Conservation (phyloP, 2,113 vertebrate genomes). For the Myocastor coypus region DNA sequence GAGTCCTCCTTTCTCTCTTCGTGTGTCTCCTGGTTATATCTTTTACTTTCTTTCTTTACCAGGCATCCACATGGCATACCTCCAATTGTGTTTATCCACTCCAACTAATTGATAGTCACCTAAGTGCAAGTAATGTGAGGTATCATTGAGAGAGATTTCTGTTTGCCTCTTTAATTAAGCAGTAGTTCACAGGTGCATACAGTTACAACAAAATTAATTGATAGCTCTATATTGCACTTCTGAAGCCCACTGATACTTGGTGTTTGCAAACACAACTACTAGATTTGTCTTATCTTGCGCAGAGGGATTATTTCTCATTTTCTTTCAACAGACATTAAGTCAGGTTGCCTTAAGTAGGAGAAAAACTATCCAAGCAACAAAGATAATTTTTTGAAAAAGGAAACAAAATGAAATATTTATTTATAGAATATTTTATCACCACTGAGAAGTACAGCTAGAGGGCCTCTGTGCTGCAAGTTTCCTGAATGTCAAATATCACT, state of each 20-base stretch:
- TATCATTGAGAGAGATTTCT: slow-evolving; percentile 90
- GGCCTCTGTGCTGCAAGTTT: slow-evolving; percentile 71
- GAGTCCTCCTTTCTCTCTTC: slow-evolving; percentile 79
- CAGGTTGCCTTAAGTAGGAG: slow-evolving; percentile 81
- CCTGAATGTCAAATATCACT: slow-evolving; percentile 78
- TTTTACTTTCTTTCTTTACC: slow-evolving; percentile 82
- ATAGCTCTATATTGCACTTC: slow-evolving; percentile 88
- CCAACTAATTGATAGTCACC: slow-evolving; percentile 88
- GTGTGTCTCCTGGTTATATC: slow-evolving; percentile 80
- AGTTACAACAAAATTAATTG: slow-evolving; percentile 92
- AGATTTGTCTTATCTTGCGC: slow-evolving; percentile 81
- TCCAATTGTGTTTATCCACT: slow-evolving; percentile 90
- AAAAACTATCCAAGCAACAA: slow-evolving; percentile 84
- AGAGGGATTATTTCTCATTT: slow-evolving; percentile 82
- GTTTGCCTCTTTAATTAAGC: slow-evolving; percentile 91
- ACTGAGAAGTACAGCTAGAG: slow-evolving; percentile 67
- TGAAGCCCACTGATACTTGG: slow-evolving; percentile 83
- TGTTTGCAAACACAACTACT: slow-evolving; percentile 85
- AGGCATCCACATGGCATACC: slow-evolving; percentile 85
- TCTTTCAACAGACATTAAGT: slow-evolving; percentile 82
- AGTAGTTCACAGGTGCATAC: slow-evolving; percentile 91
- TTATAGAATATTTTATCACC: slow-evolving; percentile 82
- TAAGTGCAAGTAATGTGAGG: slow-evolving; percentile 88
- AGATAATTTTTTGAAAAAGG: slow-evolving; percentile 81
- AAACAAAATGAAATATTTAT: slow-evolving; percentile 83